Conservation (phyloP, 2,113 vertebrate genomes). For the Pterocles gutturalis region DNA sequence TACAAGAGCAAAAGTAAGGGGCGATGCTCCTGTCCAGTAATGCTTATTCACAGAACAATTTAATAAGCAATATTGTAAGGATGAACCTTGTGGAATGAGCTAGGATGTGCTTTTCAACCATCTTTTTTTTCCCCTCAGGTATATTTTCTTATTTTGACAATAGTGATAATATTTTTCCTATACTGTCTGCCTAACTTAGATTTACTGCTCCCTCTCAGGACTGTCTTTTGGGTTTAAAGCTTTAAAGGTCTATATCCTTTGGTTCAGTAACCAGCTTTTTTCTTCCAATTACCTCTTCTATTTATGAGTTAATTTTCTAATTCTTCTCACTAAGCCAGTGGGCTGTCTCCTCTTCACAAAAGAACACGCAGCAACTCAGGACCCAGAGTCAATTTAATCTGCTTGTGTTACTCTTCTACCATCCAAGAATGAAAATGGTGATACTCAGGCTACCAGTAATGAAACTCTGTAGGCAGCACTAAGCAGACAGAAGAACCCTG, state of each 20-base stretch:
- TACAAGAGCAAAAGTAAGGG: neutral
- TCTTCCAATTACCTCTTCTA: neutral
- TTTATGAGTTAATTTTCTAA: neutral
- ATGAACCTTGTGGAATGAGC: neutral
- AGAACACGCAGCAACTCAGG: neutral
- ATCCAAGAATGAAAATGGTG: neutral
- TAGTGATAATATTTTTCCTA: neutral
- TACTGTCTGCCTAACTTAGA: neutral
- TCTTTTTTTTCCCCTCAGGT: accelerated
- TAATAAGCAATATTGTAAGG: neutral
- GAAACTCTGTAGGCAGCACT: neutral
- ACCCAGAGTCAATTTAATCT: neutral
- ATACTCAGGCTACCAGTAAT: neutral
- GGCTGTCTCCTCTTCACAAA: neutral
- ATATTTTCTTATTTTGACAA: neutral
- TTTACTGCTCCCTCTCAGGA: neutral
- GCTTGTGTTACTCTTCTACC: neutral
- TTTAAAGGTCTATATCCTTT: neutral
- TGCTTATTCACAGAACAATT: neutral
- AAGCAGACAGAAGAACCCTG: neutral
- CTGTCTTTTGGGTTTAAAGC: neutral
- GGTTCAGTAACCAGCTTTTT: neutral
- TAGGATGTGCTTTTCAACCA: neutral
- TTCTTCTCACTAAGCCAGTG: neutral
- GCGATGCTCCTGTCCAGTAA: neutral